Percentiles rank a stretch among this genome's conserved stretches.
These are phyloP conservation scores for Odontophorus gujanensis DNA, from an alignment of 2,113 vertebrate species.

Conservation along the genomic window DNA sequence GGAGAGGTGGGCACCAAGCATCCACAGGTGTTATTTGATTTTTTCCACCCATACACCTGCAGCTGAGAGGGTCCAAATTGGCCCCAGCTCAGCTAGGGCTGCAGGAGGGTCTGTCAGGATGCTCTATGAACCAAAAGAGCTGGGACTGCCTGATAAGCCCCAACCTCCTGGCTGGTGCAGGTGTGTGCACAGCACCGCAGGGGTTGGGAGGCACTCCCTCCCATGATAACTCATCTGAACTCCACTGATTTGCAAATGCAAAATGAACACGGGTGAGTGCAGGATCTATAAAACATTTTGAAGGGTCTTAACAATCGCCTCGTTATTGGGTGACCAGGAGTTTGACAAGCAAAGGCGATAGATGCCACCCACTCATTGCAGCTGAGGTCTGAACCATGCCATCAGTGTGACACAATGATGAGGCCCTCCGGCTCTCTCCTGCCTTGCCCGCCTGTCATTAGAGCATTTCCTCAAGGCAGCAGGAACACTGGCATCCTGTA, in stretches of 20 bases:
- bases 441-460: background rate
- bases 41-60: background rate
- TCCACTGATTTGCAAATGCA: background rate
- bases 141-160: background rate
- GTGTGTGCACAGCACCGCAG: background rate
- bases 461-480: background rate
- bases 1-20: background rate
- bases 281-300: background rate
- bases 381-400: background rate
- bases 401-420: background rate
- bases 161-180: fast-evolving
- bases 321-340: background rate
- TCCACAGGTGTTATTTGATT: background rate
- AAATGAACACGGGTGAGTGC: background rate
- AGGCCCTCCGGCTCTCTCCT: background rate
- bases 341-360: background rate
- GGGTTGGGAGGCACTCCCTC: background rate
- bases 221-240: background rate
- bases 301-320: background rate
- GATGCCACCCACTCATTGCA: background rate
- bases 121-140: background rate
- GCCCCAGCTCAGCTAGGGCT: background rate
- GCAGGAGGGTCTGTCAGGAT: background rate
- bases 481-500: background rate
- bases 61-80: background rate